Evolutionary conservation across 2,797 vertebrate genomes (phyloP).

Genomic region (Poeciliopsis turneri): DNA sequence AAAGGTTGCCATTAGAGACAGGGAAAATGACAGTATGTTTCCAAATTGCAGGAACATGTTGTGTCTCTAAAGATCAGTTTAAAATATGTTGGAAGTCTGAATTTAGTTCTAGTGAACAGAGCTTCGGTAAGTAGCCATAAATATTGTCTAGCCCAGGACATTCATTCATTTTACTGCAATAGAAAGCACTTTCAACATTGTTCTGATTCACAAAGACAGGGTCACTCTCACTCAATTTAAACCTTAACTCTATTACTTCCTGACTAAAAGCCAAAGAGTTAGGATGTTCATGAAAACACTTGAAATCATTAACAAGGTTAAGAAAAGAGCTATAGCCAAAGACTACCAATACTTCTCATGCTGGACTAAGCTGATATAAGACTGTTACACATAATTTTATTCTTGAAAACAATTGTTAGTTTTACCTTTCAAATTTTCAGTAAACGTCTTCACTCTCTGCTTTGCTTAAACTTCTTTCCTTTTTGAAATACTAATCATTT

Average conservation of each 20-base stretch:
- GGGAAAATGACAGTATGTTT: neutral
- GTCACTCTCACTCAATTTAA: neutral
- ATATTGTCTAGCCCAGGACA: neutral
- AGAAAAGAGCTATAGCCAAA: neutral
- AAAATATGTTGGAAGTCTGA: neutral
- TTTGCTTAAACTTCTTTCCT: neutral
- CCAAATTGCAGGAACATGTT: neutral
- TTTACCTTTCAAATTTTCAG: neutral
- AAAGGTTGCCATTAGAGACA: neutral
- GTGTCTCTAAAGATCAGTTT: neutral
- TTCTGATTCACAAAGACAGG: neutral
- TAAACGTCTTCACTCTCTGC: neutral
- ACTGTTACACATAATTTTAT: neutral
- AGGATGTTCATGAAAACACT: neutral
- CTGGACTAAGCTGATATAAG: neutral
- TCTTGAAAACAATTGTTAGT: neutral
- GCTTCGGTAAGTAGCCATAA: neutral
- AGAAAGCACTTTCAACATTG: neutral
- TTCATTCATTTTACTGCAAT: neutral
- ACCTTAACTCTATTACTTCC: neutral
- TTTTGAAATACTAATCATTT: neutral
- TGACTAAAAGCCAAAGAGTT: neutral
- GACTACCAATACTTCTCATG: neutral
- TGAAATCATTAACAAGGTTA: neutral
- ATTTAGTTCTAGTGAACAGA: neutral